Evolutionary conservation across 2,797 vertebrate species (phyloP), one percentile per base, ranked within the genome.

Genomic region (Pelochelys cantorii): DNA sequence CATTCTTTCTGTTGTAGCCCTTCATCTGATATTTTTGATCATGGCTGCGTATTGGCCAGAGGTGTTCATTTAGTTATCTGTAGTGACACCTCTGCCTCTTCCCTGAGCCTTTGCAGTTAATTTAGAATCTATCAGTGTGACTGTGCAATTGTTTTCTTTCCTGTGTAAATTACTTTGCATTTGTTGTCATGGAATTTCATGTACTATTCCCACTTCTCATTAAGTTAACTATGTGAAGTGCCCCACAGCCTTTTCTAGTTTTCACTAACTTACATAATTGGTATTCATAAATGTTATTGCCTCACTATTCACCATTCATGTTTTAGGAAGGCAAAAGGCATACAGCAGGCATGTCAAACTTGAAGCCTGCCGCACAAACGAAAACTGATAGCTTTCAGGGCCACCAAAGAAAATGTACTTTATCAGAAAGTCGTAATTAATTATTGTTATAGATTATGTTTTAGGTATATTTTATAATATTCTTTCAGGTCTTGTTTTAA

Each of bases 191-290:
- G n/a, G 57, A 27, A 7, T 87, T 88, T 74, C 52, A 74, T 82
- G 62, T 52, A 10, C 84, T 54, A 3, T 65, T 65, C 75, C 4
- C 1, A 89, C 48, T 15, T 90, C 85, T 68, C 2, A 11, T 37
- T 71, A 18, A 71, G 34, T 78, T 81, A 27, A 59, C 54, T 54
- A 22, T 91, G 83, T 89, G 91, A 68, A 84, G 55, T 13, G 48
- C 88, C 13, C 17, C 7, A 87, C 52, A 93, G 92, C 93, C 81
- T 78, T 77, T 65, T 79, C 83, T 86, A 62, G 90, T 52, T 77
- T 86, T 93, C 13, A 27, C 85, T 89, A 93, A 88, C 62, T 25
- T 92, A 52, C 27, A 57, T 55, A 48, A 90, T 80, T 90, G 62
- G 5, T 71, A 71, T 34, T 11, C 34, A 80, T 37, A 52, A 79